phyloP scores from a whole-genome alignment of 2,113 vertebrate species.

The Gavialis gangeticus region DNA sequence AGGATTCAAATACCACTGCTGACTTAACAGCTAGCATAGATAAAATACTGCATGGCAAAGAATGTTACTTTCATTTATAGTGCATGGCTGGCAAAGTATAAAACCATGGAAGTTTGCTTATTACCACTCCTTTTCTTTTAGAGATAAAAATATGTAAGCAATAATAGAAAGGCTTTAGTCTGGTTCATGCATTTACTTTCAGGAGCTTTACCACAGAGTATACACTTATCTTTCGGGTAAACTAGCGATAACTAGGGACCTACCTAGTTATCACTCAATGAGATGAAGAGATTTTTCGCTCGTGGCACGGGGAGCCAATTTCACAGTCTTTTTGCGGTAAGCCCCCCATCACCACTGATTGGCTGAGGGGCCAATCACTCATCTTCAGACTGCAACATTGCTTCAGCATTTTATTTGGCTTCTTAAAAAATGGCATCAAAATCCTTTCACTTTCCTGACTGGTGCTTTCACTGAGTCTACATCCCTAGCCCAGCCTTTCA shows the following conservation, averaged over 20 bases:
- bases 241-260: background rate
- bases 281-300: too few relatives aligned
- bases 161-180: background rate
- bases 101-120: background rate
- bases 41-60: background rate
- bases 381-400: too few relatives aligned
- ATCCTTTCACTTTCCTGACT: too few relatives aligned
- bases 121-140: background rate
- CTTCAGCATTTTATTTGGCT: too few relatives aligned
- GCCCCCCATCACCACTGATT: too few relatives aligned
- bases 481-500: too few relatives aligned
- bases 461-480: too few relatives aligned
- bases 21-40: background rate
- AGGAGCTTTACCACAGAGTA: background rate
- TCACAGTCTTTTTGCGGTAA: too few relatives aligned
- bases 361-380: too few relatives aligned
- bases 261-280: too few relatives aligned
- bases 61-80: background rate
- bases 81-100: background rate
- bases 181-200: background rate
- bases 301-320: too few relatives aligned
- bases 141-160: background rate
- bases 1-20: background rate
- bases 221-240: background rate
- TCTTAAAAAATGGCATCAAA: too few relatives aligned